A percentile compares a stretch with the other conserved stretches of the same genome.
Conservation (phyloP, 2,113 vertebrate species). For the Periophthalmus modestus region DNA sequence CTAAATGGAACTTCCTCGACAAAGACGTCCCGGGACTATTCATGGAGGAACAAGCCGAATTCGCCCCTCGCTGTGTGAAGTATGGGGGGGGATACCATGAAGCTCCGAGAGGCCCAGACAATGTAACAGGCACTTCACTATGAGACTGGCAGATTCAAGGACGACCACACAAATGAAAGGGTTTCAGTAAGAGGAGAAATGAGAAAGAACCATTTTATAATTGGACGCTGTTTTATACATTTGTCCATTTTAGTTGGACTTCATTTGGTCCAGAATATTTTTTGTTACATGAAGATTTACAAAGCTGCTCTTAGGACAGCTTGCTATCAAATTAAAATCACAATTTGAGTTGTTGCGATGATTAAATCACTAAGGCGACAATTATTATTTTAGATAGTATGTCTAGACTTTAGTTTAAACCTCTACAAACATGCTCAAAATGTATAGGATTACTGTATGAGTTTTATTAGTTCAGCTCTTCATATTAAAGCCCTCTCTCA, state of each 20-base stretch:
- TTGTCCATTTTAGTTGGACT: neutral
- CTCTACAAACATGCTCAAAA: no score
- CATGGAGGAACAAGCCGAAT: slow-evolving; percentile 38
- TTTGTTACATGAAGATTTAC: neutral
- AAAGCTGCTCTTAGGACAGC: neutral
- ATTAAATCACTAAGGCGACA: no score
- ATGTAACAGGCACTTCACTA: slow-evolving; percentile 13
- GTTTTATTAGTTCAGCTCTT: no score
- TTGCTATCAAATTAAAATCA: no score
- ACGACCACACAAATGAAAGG: slow-evolving; percentile 43
- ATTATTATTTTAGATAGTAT: no score
- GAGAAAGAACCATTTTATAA: slow-evolving; percentile 47
- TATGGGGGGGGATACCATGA: slow-evolving; percentile 38
- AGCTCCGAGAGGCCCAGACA: slow-evolving; percentile 23
- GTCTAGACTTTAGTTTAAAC: no score
- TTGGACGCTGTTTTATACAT: slow-evolving; percentile 48
- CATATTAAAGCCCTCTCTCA: neutral
- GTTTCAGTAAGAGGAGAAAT: slow-evolving; percentile 36
- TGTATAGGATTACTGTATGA: no score
- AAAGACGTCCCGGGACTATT: slow-evolving; percentile 46
- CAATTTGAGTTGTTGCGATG: no score
- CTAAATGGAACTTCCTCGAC: slow-evolving; percentile 44
- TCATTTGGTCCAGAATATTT: neutral
- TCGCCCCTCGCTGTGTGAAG: slow-evolving; percentile 34
- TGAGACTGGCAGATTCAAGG: slow-evolving; percentile 38